These are phyloP conservation scores for Monochamus saltuarius DNA, from an alignment of 1,140 invertebrate species.

Conservation along the genomic window DNA sequence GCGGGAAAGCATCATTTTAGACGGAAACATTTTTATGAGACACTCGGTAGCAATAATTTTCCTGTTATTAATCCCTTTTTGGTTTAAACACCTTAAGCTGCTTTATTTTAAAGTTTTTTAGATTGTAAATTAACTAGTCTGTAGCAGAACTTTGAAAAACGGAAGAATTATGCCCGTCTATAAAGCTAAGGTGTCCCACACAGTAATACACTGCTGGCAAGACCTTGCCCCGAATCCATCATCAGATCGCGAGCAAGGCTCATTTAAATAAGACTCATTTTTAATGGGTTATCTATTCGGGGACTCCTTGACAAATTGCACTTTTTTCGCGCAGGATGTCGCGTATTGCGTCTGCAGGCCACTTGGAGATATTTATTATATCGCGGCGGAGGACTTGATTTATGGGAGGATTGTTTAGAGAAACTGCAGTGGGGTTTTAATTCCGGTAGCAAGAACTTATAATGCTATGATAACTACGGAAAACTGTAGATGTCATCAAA, in stretches of 20 bases:
- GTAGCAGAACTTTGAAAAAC: too few relatives aligned
- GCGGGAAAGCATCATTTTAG: too few relatives aligned
- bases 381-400: not conserved
- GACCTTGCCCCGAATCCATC: conserved; percentile 36
- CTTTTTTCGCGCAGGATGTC: conserved; percentile 12
- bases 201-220: conserved; percentile 31
- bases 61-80: too few relatives aligned
- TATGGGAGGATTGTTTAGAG: conserved; percentile 4
- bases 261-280: conserved; percentile 40
- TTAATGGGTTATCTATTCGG: conserved; percentile 24
- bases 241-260: conserved; percentile 29
- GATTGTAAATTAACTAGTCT: too few relatives aligned
- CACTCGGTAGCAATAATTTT: too few relatives aligned
- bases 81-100: too few relatives aligned
- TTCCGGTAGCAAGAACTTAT: not conserved
- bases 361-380: conserved; percentile 5
- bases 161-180: conserved; percentile 22
- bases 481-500: too few relatives aligned
- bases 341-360: conserved; percentile 7
- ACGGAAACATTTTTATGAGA: too few relatives aligned
- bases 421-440: not conserved
- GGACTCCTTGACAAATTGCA: conserved; percentile 31
- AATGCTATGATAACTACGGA: too few relatives aligned
- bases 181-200: conserved; percentile 28
- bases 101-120: too few relatives aligned